Percentiles rank a stretch among this genome's conserved stretches.
Conservation (phyloP, 2,797 vertebrate species). For the Eremophila alpestris region DNA sequence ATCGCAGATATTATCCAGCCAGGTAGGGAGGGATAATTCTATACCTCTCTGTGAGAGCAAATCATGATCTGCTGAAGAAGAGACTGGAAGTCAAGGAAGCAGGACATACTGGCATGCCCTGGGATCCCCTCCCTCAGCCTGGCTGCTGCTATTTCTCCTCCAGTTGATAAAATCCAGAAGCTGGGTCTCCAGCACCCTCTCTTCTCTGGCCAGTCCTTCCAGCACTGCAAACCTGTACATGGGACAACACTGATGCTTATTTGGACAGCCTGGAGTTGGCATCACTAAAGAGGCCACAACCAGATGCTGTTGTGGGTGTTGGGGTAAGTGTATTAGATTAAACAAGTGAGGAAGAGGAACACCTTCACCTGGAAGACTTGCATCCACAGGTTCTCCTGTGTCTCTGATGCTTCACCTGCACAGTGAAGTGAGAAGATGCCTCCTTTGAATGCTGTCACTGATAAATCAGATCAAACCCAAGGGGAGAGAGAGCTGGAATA, state of each 20-base stretch:
- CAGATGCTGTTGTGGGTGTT: neutral
- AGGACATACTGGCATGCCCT: neutral
- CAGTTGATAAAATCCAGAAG: neutral
- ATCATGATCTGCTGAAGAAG: neutral
- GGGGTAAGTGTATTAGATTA: neutral
- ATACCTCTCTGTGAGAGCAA: neutral
- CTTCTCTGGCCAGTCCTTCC: neutral
- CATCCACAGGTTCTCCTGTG: neutral
- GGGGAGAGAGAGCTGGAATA: neutral
- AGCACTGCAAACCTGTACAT: neutral
- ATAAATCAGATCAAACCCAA: neutral
- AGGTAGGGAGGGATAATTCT: neutral
- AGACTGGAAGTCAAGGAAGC: neutral
- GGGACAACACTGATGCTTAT: neutral
- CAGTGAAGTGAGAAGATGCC: neutral
- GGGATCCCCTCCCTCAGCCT: neutral
- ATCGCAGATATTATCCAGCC: neutral
- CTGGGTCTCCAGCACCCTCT: neutral
- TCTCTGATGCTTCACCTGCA: neutral
- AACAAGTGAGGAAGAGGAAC: neutral
- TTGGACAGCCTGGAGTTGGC: neutral
- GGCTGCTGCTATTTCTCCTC: neutral
- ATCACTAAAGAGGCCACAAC: neutral
- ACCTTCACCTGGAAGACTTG: neutral
- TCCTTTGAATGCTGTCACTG: neutral